Evolutionary conservation across 2,113 vertebrate species (phyloP).

Genomic region (Myotis brandtii): DNA sequence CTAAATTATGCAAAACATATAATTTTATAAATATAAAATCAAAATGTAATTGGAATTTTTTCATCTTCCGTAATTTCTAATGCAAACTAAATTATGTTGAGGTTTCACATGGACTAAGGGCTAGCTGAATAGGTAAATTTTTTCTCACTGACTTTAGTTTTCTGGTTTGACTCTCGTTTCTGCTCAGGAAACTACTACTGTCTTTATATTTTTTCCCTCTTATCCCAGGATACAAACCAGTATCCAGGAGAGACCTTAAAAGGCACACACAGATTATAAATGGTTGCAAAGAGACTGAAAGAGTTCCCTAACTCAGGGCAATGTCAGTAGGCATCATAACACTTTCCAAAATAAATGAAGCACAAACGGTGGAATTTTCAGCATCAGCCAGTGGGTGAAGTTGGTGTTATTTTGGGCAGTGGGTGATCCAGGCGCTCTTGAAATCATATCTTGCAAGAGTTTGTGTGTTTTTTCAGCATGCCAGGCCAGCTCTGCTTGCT

Average conservation of each 20-base stretch:
- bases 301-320: conserved; percentile 25
- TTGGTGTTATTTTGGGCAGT: conserved; percentile 57
- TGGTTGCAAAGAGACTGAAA: neutral
- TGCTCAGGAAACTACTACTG: neutral
- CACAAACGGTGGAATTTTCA: neutral
- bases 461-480: conserved; percentile 26
- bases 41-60: neutral
- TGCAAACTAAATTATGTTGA: neutral
- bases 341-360: conserved; percentile 56
- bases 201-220: neutral
- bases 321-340: neutral
- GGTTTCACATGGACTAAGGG: neutral
- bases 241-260: neutral
- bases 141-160: neutral
- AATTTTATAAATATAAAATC: conserved; percentile 40
- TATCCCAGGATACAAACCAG: neutral
- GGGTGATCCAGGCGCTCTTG: conserved; percentile 41
- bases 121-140: neutral
- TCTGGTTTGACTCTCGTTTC: neutral
- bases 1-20: neutral
- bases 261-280: neutral
- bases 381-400: neutral
- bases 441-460: conserved; percentile 60
- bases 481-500: neutral
- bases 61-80: neutral